Evolutionary conservation across 2,797 vertebrate genomes (phyloP), one percentile per base, ranked within the genome.

Genomic region (Pipistrellus pygmaeus): DNA sequence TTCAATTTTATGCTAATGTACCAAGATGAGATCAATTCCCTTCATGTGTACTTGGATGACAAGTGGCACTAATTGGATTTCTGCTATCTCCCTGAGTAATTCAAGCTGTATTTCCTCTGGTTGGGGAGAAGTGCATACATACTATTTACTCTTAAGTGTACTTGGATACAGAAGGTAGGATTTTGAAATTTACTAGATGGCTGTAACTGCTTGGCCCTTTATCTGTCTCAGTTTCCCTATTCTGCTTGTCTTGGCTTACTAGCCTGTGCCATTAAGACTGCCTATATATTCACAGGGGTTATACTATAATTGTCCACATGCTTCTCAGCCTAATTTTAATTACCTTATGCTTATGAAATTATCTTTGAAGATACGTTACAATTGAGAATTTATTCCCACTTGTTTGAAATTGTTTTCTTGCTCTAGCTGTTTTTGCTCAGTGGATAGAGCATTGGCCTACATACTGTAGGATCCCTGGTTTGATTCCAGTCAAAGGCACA

Each of bases 391-490:
- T 92, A 25, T 18, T 21, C 1, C 15, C 46, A 21, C 15, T 88
- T 76, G 21, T 82, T 88, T 76, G 38, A 41, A 77, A 85, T 64
- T 9, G 18, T 77, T 75, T 91, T 85, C n/a, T 91, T 35, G 27
- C 27, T 27, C 27, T 62, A 62, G 12, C 27, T 62, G 60, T 27
- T 62, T 62, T 62, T 6, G 60, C 60, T 30, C 13, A 62, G 60
- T 62, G 6, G 60, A 14, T 30, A 62, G 60, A 62, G 27, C 60
- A 62, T 30, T 2, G 0, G 13, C 27, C 27, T 62, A 30, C 60
- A 62, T 62, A 62, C 25, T 62, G 27, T 30, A 30, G 60, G 60
- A 12, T 62, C 60, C 6, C 60, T 62, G 13, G 60, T 62, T 30
- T 14, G 27, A 62, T 62, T 62, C 60, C 27, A 62, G 13, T 62